Evolutionary conservation across 2,888 invertebrate genomes (phyloP).

Genomic region (Caenorhabditis uteleia): DNA sequence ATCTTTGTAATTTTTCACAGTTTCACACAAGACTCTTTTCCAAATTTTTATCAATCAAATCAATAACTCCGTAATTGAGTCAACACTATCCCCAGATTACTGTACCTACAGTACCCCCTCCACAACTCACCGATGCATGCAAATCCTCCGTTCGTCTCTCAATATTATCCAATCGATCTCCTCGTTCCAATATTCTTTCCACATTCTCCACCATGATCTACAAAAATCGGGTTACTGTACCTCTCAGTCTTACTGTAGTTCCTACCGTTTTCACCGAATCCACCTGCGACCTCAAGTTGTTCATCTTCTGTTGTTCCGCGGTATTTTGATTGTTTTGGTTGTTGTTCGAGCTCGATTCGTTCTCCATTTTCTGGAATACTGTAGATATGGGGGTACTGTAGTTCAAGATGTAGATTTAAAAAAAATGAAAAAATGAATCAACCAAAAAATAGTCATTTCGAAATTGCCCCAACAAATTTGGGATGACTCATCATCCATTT

Average conservation of each 20-base stretch:
- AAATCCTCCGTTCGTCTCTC: conserved; percentile 56
- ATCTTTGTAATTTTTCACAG: too few relatives aligned
- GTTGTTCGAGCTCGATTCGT: conserved; percentile 4
- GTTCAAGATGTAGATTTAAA: neutral
- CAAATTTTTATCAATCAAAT: too few relatives aligned
- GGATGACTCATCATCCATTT: too few relatives aligned
- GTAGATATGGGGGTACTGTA: neutral
- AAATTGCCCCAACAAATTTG: too few relatives aligned
- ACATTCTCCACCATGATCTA: conserved; percentile 67
- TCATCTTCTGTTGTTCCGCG: conserved; percentile 15
- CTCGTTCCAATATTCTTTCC: conserved; percentile 62
- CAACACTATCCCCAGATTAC: too few relatives aligned
- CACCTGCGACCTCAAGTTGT: conserved; percentile 41
- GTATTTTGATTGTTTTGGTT: too few relatives aligned
- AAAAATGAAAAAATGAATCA: too few relatives aligned
- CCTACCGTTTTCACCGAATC: conserved; percentile 50
- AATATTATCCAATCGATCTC: conserved; percentile 63
- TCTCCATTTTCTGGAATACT: conserved; percentile 29
- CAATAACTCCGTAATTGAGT: too few relatives aligned
- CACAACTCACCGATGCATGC: conserved; percentile 50
- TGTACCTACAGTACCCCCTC: too few relatives aligned
- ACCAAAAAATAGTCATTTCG: too few relatives aligned
- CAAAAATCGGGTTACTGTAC: conserved; percentile 1
- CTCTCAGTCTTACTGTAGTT: neutral
- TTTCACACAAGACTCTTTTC: too few relatives aligned